These are phyloP conservation scores for Nesoenas mayeri DNA, from an alignment of 2,113 vertebrate genomes.

Conservation along the genomic window DNA sequence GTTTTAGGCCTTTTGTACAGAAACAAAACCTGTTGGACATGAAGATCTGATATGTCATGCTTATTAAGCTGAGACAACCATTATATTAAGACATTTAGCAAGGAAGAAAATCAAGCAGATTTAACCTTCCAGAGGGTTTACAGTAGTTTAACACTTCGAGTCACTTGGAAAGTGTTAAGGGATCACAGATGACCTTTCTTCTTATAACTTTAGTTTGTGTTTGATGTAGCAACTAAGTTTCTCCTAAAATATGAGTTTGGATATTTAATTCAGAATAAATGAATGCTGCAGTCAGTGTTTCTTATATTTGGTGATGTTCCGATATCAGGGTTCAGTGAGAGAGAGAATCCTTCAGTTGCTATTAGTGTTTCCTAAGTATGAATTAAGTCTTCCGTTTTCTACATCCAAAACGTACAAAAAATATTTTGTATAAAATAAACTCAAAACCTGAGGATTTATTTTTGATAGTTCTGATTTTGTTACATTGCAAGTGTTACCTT, in stretches of 20 bases:
- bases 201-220: neutral
- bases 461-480: neutral
- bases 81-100: neutral
- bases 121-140: neutral
- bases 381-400: neutral
- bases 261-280: neutral
- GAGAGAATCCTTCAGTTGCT: neutral
- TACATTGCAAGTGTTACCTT: neutral
- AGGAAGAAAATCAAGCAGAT: neutral
- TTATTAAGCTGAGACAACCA: neutral
- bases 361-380: neutral
- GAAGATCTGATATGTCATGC: neutral
- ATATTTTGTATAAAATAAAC: neutral
- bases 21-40: neutral
- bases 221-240: neutral
- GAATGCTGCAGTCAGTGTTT: neutral
- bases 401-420: neutral
- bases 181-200: neutral
- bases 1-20: neutral
- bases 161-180: neutral
- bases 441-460: neutral
- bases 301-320: neutral
- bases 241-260: neutral
- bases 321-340: neutral
- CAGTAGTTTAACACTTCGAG: neutral